Conservation (phyloP, 2,888 invertebrate species). For the Pterobdella sp. region DNA sequence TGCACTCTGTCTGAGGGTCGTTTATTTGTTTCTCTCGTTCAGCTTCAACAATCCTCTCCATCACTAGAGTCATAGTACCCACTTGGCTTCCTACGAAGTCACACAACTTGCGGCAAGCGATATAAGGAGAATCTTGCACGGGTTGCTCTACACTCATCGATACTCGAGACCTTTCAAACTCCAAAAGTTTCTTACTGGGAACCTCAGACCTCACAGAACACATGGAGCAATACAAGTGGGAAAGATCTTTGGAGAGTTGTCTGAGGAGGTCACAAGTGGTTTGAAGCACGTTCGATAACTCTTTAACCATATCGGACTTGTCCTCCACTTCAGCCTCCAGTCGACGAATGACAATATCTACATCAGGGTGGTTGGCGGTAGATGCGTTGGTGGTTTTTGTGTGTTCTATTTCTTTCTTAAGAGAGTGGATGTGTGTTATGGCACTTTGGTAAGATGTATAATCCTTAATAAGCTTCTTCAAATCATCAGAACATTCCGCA, state of each 20-base stretch:
- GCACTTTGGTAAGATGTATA: constrained; percentile 26
- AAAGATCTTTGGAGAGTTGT: constrained; percentile 76
- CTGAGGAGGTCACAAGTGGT: constrained; percentile 71
- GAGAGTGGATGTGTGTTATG: constrained; percentile 18
- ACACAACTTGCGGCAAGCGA: constrained; percentile 22
- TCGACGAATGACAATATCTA: constrained; percentile 16
- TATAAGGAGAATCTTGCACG: constrained; percentile 14
- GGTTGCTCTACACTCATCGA: background rate
- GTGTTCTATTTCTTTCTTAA: constrained; percentile 18
- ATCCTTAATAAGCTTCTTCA: constrained; percentile 21
- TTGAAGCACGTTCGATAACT: constrained; percentile 51
- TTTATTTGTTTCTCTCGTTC: constrained; percentile 20
- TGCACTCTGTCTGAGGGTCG: constrained; percentile 37
- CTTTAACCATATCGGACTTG: constrained; percentile 62
- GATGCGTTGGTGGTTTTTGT: background rate
- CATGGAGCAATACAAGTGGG: constrained; percentile 73
- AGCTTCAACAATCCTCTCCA: constrained; percentile 18
- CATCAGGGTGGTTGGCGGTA: background rate
- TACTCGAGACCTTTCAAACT: constrained; percentile 48
- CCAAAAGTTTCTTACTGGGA: constrained; percentile 70
- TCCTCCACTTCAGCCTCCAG: constrained; percentile 29
- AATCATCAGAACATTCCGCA: constrained; percentile 11
- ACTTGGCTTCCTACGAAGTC: constrained; percentile 23
- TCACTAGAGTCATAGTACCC: constrained; percentile 12
- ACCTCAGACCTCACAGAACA: constrained; percentile 92